Evolutionary conservation across 2,888 invertebrate species (phyloP), one percentile per base, ranked within the genome.

Genomic region (Spilosoma lubricipeda): DNA sequence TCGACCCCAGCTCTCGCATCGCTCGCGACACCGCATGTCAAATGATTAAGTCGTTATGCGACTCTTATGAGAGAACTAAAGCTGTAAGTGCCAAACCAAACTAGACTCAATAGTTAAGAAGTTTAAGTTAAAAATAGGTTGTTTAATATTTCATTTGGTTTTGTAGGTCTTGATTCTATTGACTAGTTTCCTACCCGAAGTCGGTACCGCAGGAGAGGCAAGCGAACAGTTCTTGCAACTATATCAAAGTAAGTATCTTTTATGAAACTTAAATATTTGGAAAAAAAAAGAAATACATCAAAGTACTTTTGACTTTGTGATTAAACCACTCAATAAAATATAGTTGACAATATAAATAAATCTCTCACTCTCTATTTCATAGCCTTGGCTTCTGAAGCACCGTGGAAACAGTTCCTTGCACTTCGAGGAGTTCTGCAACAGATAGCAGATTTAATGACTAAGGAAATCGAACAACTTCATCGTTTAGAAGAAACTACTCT

Each of bases 381-480:
- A 96, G 96, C 94, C 81, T 93, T 99, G 69, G 98, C 99, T 7
- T 97, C 97, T 36, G 98, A 98, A 83, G 97, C 97, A 3, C 98
- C 99, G 13, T 99, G 99, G 99, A 98, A 99, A 86, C 98, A 99
- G 89, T 99, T 99, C 94, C 95, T 99, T 77, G 98, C 99, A 0
- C 95, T 99, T 8, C 97, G 97, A 72, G 99, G 99, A 2, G 98
- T 99, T 0, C 96, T 99, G 71, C 96, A 97, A 13, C 97, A 98
- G 81, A 96, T 99, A 70, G 99, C 99, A 0, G 97, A 98, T 84
- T 95, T 99, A 39, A 97, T 99, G 89, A 98, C 98, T 0, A 96
- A 97, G 82, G 99, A 99, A 96, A 99, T 99, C 64, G 97, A 98
- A 78, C 97, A 98, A 85, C 96, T 99, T 30, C 98, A 98, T 91